These are phyloP conservation scores for Pseudochaenichthys georgianus DNA, from an alignment of 2,797 vertebrate species.

Conservation along the genomic window DNA sequence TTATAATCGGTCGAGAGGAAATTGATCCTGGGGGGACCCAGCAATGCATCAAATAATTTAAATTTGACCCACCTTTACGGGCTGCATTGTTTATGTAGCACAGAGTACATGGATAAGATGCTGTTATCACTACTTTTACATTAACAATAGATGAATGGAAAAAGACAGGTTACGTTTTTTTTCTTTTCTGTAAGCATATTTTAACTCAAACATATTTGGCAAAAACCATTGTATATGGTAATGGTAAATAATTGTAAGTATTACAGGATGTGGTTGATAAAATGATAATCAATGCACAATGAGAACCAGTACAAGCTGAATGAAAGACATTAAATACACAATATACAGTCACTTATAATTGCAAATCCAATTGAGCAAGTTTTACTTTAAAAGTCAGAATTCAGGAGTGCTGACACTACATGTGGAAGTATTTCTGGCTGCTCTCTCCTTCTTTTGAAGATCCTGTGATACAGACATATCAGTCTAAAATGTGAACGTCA, in stretches of 20 bases:
- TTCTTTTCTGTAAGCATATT: background rate
- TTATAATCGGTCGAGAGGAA: background rate
- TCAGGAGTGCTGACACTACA: background rate
- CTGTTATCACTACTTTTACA: background rate
- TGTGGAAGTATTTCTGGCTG: constrained; percentile 9
- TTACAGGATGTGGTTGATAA: background rate
- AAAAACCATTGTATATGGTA: background rate
- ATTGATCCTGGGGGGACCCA: background rate
- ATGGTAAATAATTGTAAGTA: background rate
- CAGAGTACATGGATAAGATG: background rate
- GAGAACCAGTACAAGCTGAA: background rate
- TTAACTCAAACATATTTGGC: background rate
- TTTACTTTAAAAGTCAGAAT: constrained; percentile 7
- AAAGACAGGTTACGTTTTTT: background rate
- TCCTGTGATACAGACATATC: constrained; percentile 34
- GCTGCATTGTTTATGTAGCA: background rate
- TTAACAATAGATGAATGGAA: background rate
- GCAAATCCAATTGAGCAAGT: background rate
- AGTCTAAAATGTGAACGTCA: constrained; percentile 31
- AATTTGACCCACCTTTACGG: background rate
- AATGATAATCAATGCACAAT: background rate
- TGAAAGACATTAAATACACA: background rate
- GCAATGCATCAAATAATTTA: background rate
- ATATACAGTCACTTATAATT: background rate
- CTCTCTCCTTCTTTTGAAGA: constrained; percentile 44